A percentile compares a stretch with the other conserved stretches of the same genome.
Evolutionary conservation across 2,888 invertebrate species (phyloP).

Genomic region (Caenorhabditis sulstoni): DNA sequence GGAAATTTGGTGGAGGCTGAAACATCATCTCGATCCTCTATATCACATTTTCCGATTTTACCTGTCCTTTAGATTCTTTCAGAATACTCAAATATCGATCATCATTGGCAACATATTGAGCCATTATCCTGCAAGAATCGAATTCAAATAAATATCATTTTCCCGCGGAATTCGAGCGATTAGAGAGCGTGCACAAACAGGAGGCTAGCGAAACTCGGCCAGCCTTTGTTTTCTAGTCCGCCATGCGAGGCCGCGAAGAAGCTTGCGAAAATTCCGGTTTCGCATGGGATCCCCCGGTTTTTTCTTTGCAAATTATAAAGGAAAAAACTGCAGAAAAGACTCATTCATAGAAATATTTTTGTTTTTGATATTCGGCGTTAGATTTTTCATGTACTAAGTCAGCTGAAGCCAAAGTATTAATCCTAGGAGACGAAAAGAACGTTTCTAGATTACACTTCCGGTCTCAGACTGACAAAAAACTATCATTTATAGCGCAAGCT

Average conservation of each 20-base stretch:
- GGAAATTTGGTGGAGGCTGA: constrained; percentile 51
- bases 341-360: no score
- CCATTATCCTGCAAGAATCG: constrained; percentile 15
- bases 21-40: neutral
- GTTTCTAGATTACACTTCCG: neutral
- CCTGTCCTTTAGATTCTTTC: constrained; percentile 28
- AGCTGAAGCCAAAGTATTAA: neutral
- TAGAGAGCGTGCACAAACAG: constrained; percentile 16
- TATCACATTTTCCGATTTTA: neutral
- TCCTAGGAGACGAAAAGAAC: neutral
- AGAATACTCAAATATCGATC: constrained; percentile 16
- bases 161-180: constrained; percentile 12
- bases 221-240: no score
- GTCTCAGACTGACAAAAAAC: neutral
- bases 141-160: constrained; percentile 18
- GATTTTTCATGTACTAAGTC: neutral
- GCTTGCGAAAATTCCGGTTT: no score
- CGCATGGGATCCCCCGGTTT: neutral
- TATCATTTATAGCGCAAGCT: neutral
- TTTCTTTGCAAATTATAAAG: neutral
- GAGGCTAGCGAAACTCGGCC: constrained; percentile 8
- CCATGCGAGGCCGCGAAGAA: constrained; percentile 15
- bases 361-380: no score
- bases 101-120: constrained; percentile 2
- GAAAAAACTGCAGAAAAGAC: no score